Conservation (phyloP, 2,797 vertebrate species). For the Lophotriccus pileatus region DNA sequence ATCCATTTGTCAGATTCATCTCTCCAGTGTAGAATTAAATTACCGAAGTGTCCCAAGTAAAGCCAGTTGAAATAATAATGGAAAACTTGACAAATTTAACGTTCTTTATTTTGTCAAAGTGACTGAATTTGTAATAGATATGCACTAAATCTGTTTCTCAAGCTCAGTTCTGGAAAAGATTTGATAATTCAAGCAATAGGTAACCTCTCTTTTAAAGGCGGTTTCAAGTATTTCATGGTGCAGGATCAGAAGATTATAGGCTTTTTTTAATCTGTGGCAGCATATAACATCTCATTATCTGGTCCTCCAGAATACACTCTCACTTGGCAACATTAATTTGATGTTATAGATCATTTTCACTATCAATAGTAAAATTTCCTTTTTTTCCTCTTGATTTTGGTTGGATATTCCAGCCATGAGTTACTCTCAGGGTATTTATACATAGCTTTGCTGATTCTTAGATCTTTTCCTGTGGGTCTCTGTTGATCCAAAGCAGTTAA, state of each 20-base stretch:
- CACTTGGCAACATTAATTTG: neutral
- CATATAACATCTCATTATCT: neutral
- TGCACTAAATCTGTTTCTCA: neutral
- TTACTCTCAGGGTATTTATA: neutral
- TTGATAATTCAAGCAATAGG: neutral
- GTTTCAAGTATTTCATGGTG: slow-evolving; percentile 4
- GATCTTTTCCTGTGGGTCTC: neutral
- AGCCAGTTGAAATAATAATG: neutral
- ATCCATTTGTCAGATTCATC: neutral
- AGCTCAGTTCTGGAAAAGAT: neutral
- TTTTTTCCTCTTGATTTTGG: slow-evolving; percentile 6
- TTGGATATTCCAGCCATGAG: neutral
- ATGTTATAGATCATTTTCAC: neutral
- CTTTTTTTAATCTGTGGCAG: neutral
- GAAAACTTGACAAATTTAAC: neutral
- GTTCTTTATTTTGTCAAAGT: neutral
- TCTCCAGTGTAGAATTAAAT: neutral
- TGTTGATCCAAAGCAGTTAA: neutral
- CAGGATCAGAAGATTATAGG: neutral
- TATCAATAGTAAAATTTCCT: neutral
- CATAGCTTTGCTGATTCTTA: neutral
- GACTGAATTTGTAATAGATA: neutral
- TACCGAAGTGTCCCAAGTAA: neutral
- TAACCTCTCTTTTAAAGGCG: neutral
- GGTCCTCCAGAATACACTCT: neutral